phyloP scores from a whole-genome alignment of 2,888 invertebrate genomes.

The Ephialtes manifestator region DNA sequence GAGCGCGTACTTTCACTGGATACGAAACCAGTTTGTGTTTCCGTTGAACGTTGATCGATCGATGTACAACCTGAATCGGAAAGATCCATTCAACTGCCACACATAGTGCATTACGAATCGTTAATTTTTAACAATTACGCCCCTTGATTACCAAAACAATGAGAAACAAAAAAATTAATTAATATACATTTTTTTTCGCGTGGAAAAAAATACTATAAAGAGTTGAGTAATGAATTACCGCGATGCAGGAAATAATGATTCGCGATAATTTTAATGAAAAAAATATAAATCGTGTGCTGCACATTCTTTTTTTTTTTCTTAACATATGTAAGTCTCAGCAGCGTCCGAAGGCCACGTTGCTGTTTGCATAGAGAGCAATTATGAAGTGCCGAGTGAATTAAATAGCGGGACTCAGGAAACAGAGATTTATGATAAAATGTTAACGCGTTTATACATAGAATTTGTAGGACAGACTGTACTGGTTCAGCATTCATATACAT shows the following conservation, averaged over 20 bases:
- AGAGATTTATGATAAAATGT: background rate
- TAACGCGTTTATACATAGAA: background rate
- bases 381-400: background rate
- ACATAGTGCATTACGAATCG: background rate
- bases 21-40: slow-evolving; percentile 76
- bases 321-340: background rate
- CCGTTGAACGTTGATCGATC: slow-evolving; percentile 17
- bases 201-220: background rate
- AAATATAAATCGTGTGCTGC: background rate
- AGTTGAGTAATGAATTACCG: background rate
- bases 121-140: background rate
- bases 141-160: background rate
- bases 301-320: background rate
- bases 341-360: background rate
- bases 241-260: background rate
- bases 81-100: background rate
- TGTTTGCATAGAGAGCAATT: background rate
- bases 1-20: slow-evolving; percentile 74
- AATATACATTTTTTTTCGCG: background rate
- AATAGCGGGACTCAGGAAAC: background rate
- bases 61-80: background rate
- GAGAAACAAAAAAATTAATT: background rate
- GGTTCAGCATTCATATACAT: background rate
- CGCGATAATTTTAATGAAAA: background rate
- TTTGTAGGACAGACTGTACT: slow-evolving; percentile 12